Percentiles rank a stretch among this genome's conserved stretches.
phyloP scores from a whole-genome alignment of 2,113 vertebrate species.

The Elgaria multicarinata region DNA sequence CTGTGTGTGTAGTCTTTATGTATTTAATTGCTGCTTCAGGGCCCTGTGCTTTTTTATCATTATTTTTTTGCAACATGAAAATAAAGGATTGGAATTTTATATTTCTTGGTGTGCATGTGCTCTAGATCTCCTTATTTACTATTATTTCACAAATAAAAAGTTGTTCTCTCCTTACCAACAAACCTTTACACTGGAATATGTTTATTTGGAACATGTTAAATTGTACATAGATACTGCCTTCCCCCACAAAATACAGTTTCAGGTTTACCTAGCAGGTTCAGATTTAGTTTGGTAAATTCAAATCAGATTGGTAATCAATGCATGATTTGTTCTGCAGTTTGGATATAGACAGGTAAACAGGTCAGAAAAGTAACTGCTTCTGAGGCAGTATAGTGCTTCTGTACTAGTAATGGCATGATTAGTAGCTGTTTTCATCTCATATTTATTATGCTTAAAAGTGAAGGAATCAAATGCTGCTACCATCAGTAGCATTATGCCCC shows the following conservation, averaged over 20 bases:
- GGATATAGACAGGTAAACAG: background rate
- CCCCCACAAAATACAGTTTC: background rate
- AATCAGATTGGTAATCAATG: background rate
- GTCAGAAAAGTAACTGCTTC: background rate
- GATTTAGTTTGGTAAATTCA: background rate
- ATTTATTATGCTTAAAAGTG: background rate
- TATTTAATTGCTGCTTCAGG: slow-evolving; percentile 56
- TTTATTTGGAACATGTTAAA: background rate
- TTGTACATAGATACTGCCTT: background rate
- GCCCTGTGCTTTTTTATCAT: slow-evolving; percentile 36
- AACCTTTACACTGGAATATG: background rate
- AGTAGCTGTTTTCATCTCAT: background rate
- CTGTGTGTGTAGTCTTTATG: slow-evolving; percentile 45
- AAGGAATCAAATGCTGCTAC: background rate
- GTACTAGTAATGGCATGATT: background rate
- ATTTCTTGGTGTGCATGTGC: background rate
- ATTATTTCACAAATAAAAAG: background rate
- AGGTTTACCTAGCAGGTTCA: background rate
- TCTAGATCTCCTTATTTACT: background rate
- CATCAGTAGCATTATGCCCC: background rate
- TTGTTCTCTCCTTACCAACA: background rate
- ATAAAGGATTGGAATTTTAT: slow-evolving; percentile 59
- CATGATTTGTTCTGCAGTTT: background rate
- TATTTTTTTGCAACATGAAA: slow-evolving; percentile 55
- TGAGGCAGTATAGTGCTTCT: background rate